Conservation (phyloP, 2,113 vertebrate genomes). For the Phalacrocorax brasilianus region DNA sequence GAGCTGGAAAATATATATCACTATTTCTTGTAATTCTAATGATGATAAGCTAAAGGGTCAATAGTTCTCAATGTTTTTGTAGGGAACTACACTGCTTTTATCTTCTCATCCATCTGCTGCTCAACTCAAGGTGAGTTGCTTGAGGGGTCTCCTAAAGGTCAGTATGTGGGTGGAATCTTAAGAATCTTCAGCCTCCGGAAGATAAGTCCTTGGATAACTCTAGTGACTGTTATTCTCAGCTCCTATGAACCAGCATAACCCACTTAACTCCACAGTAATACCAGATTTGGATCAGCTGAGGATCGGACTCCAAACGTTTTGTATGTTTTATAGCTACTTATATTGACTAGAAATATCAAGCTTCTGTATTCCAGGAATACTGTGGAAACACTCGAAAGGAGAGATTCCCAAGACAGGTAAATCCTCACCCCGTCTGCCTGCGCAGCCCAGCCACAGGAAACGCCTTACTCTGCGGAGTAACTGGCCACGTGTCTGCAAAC, state of each 20-base stretch:
- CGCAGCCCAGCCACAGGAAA: not conserved
- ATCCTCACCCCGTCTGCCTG: not conserved
- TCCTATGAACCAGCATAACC: not conserved
- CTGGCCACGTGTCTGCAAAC: not conserved
- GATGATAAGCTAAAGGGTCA: not conserved
- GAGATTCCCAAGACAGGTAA: not conserved
- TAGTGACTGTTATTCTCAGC: not conserved
- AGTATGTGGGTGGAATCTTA: not conserved
- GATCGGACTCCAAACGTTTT: not conserved
- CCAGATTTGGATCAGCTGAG: not conserved
- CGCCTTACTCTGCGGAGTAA: not conserved
- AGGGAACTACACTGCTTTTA: not conserved
- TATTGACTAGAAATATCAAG: not conserved
- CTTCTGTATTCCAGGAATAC: not conserved
- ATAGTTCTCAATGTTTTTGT: not conserved
- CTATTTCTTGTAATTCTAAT: not conserved
- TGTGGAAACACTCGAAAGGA: not conserved
- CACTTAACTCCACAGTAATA: not conserved
- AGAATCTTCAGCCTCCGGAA: not conserved
- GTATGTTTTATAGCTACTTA: not conserved
- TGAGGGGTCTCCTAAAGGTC: not conserved
- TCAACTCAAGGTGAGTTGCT: not conserved
- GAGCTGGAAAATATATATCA: not conserved
- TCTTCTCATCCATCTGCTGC: not conserved
- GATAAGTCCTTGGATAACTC: not conserved